Conservation (phyloP, 2,888 invertebrate species). For the Andrena chrysosceles region DNA sequence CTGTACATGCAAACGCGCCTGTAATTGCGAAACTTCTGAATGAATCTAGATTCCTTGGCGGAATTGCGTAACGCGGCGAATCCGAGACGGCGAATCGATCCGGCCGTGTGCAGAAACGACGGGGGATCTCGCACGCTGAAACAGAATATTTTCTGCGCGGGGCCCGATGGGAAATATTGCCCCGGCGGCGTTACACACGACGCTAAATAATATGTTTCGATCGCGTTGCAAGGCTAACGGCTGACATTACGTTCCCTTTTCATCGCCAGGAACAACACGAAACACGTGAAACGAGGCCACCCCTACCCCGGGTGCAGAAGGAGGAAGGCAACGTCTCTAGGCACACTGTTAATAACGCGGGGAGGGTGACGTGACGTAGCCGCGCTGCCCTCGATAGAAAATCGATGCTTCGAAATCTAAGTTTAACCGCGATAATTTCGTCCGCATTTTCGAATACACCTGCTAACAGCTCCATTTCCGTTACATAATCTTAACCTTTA, state of each 20-base stretch:
- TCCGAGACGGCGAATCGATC: conserved; percentile 53
- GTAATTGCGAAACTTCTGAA: conserved; percentile 73
- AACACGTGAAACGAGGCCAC: conserved; percentile 22
- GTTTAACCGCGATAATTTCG: conserved; percentile 54
- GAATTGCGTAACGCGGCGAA: conserved; percentile 52
- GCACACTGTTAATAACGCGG: conserved; percentile 31
- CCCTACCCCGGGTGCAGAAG: not conserved
- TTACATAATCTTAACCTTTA: conserved; percentile 31
- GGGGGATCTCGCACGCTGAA: conserved; percentile 29
- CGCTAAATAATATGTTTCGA: conserved; percentile 45
- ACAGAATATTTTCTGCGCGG: conserved; percentile 49
- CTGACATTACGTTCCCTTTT: conserved; percentile 14
- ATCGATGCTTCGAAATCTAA: conserved; percentile 58
- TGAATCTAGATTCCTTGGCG: conserved; percentile 68
- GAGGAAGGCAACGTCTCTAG: conserved; percentile 24
- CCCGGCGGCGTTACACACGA: conserved; percentile 23
- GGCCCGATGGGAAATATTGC: conserved; percentile 15
- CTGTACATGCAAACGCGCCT: conserved; percentile 63
- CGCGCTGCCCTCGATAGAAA: conserved; percentile 55
- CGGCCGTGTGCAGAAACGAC: conserved; percentile 28
- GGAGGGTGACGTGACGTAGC: conserved; percentile 44
- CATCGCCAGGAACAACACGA: conserved; percentile 1
- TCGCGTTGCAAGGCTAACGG: conserved; percentile 40
- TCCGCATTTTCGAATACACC: conserved; percentile 41
- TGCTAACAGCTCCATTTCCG: conserved; percentile 27